Evolutionary conservation across 2,113 vertebrate genomes (phyloP).

Genomic region (Sapayoa aenigma): DNA sequence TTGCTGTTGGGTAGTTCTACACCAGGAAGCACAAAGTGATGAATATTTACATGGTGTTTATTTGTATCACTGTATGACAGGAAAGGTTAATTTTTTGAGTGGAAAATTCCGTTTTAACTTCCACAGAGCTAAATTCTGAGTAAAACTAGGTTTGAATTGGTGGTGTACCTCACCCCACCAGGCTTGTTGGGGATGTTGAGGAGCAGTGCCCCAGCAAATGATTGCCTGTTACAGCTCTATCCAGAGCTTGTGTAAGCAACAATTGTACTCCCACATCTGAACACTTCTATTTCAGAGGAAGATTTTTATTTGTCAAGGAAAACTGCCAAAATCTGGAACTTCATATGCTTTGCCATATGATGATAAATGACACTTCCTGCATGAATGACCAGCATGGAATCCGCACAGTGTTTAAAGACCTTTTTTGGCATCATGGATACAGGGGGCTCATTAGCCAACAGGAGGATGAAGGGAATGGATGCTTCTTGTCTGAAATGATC

Average conservation of each 20-base stretch:
- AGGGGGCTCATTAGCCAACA: background rate
- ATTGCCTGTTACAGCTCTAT: background rate
- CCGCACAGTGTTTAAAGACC: background rate
- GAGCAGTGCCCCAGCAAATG: background rate
- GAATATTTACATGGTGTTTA: background rate
- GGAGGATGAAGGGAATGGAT: background rate
- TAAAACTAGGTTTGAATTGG: background rate
- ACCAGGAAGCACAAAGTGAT: background rate
- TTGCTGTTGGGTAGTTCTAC: background rate
- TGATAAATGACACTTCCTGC: background rate
- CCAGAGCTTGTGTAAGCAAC: background rate
- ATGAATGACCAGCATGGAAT: background rate
- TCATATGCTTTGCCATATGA: background rate
- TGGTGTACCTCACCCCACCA: background rate
- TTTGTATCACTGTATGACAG: background rate
- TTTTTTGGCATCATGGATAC: background rate
- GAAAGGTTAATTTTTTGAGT: background rate
- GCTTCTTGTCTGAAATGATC: background rate
- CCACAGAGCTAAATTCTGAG: background rate
- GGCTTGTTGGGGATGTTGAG: accelerated
- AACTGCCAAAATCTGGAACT: background rate
- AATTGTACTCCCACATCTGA: background rate
- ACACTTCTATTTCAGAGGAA: background rate
- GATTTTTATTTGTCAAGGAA: background rate
- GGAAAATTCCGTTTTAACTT: background rate